A percentile compares a stretch with the other conserved stretches of the same genome.
These are phyloP conservation scores for Cyclargus thomasi DNA, from an alignment of 1,140 invertebrate genomes.

Conservation along the genomic window DNA sequence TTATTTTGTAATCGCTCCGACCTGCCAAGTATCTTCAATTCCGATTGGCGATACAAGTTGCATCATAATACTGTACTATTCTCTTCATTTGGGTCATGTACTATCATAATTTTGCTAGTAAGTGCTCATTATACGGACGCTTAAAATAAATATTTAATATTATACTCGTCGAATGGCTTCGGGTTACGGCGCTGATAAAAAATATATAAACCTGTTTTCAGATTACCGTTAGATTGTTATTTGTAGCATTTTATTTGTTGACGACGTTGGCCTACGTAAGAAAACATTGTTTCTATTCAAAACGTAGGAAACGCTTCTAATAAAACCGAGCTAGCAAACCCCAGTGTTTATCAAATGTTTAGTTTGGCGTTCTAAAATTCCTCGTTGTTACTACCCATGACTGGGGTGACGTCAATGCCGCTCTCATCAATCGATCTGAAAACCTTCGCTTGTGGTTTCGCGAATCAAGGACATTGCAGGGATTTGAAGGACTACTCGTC, in stretches of 20 bases:
- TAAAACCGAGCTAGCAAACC: background rate
- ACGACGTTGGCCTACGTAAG: background rate
- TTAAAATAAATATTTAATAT: background rate
- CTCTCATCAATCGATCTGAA: background rate
- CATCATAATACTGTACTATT: slow-evolving; percentile 50
- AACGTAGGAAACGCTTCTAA: background rate
- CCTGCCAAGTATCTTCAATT: slow-evolving; percentile 40
- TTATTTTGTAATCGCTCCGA: slow-evolving; percentile 25
- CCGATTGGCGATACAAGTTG: slow-evolving; percentile 40
- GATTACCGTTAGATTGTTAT: slow-evolving; percentile 11
- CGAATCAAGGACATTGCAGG: background rate
- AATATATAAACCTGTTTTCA: slow-evolving; percentile 15
- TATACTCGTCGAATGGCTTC: background rate
- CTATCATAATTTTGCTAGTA: slow-evolving; percentile 45
- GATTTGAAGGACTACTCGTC: background rate
- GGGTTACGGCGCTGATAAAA: slow-evolving; percentile 12
- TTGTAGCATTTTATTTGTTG: background rate
- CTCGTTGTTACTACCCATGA: slow-evolving; percentile 12
- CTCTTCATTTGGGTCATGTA: slow-evolving; percentile 62
- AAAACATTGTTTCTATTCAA: background rate
- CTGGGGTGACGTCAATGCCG: slow-evolving; percentile 8
- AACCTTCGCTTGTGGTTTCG: background rate
- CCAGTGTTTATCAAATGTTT: background rate
- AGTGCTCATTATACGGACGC: background rate
- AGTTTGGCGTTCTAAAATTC: background rate